Conservation (phyloP, 2,113 vertebrate genomes). For the Chinchilla lanigera region DNA sequence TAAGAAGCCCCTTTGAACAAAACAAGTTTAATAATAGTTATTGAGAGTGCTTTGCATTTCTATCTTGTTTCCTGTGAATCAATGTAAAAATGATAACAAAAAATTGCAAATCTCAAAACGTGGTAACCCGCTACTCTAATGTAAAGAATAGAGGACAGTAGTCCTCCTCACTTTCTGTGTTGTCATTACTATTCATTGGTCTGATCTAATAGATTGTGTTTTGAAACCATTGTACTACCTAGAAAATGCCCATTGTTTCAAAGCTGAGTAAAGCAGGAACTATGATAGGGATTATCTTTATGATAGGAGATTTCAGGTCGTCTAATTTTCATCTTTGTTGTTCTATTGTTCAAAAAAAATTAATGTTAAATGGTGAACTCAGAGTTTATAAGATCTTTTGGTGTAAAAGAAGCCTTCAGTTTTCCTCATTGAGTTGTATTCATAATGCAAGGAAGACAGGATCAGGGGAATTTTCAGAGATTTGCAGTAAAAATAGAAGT, state of each 20-base stretch:
- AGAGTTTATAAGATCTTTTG: neutral
- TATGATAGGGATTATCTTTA: neutral
- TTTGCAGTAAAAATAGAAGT: neutral
- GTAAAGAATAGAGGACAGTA: neutral
- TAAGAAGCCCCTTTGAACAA: neutral
- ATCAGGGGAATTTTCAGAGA: neutral
- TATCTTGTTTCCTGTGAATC: neutral
- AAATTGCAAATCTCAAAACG: neutral
- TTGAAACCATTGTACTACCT: neutral
- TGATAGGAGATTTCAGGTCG: neutral
- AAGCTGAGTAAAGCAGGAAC: neutral
- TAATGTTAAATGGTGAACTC: neutral
- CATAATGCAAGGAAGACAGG: constrained; percentile 3
- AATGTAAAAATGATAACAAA: constrained; percentile 29
- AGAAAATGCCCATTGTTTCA: neutral
- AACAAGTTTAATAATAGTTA: neutral
- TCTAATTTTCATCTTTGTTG: constrained; percentile 35
- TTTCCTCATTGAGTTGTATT: neutral
- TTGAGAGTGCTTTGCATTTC: neutral
- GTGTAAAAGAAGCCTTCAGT: neutral
- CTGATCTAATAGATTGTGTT: neutral
- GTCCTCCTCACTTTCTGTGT: neutral
- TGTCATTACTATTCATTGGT: neutral
- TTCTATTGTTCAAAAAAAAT: constrained; percentile 31
- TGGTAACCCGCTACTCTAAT: neutral